Evolutionary conservation across 2,888 invertebrate species (phyloP).

Genomic region (Xestobium rufovillosum): DNA sequence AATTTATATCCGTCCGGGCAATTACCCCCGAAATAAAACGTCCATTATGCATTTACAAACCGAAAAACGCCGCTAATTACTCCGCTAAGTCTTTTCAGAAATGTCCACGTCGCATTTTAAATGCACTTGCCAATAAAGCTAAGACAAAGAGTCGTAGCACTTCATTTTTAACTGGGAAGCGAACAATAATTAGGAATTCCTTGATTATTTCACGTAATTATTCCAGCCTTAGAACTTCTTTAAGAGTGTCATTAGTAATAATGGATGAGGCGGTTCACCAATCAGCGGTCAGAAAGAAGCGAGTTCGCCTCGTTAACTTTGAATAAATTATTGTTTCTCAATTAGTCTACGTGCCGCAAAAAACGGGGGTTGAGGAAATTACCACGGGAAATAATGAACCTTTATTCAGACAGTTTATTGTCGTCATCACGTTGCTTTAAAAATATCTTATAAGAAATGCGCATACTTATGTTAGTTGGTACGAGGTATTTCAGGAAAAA

Average conservation of each 20-base stretch:
- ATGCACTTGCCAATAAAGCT: slow-evolving; percentile 32
- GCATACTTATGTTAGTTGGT: too few relatives aligned
- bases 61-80: too few relatives aligned
- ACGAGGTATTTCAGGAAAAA: too few relatives aligned
- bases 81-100: slow-evolving; percentile 36
- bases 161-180: slow-evolving; percentile 37
- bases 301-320: slow-evolving; percentile 36
- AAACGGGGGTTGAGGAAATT: slow-evolving; percentile 30
- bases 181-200: slow-evolving; percentile 41
- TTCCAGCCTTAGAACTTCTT: slow-evolving; percentile 36
- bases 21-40: too few relatives aligned
- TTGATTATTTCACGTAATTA: slow-evolving; percentile 42
- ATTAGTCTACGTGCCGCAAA: slow-evolving; percentile 33
- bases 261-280: slow-evolving; percentile 39
- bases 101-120: slow-evolving; percentile 35
- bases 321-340: slow-evolving; percentile 43
- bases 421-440: too few relatives aligned
- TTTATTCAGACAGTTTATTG: slow-evolving; percentile 18
- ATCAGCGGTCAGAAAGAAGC: slow-evolving; percentile 35
- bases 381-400: slow-evolving; percentile 22
- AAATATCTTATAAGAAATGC: too few relatives aligned
- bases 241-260: slow-evolving; percentile 43
- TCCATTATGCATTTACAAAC: too few relatives aligned
- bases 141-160: slow-evolving; percentile 27
- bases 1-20: too few relatives aligned